Evolutionary conservation across 1,140 invertebrate species (phyloP).

Genomic region (Tetramorium alpestre): DNA sequence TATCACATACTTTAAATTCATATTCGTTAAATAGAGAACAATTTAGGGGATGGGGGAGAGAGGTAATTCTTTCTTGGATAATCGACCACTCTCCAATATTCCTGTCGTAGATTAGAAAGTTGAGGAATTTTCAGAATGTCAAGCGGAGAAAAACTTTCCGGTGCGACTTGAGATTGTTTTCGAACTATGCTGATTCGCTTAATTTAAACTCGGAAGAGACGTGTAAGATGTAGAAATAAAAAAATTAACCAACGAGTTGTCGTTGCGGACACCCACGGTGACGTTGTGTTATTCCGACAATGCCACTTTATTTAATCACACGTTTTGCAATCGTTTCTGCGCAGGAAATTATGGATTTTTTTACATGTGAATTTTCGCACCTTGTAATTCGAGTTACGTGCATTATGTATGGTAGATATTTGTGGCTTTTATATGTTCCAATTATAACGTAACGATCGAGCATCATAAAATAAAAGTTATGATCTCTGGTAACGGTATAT

Average conservation of each 20-base stretch:
- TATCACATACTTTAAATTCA: background rate
- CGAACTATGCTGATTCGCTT: background rate
- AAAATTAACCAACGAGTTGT: background rate
- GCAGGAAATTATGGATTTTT: background rate
- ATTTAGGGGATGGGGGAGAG: too few species aligned
- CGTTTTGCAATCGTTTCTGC: background rate
- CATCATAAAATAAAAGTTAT: slow-evolving; percentile 41
- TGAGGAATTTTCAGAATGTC: slow-evolving; percentile 10
- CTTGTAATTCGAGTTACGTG: slow-evolving; percentile 23
- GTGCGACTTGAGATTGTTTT: slow-evolving; percentile 24
- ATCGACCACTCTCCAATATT: background rate
- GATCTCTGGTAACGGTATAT: slow-evolving; percentile 7
- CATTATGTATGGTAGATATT: background rate
- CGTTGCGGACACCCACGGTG: background rate
- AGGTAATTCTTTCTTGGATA: background rate
- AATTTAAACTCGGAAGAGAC: background rate
- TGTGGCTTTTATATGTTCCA: slow-evolving; percentile 39
- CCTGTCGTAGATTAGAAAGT: background rate
- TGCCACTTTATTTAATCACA: slow-evolving; percentile 38
- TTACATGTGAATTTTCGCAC: background rate
- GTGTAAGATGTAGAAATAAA: background rate
- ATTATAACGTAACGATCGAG: slow-evolving; percentile 52
- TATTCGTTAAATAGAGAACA: background rate
- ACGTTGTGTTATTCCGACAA: background rate
- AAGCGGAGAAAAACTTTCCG: background rate